These are phyloP conservation scores for Drosophila buzzatii DNA, from an alignment of 2,888 invertebrate species.

Conservation along the genomic window DNA sequence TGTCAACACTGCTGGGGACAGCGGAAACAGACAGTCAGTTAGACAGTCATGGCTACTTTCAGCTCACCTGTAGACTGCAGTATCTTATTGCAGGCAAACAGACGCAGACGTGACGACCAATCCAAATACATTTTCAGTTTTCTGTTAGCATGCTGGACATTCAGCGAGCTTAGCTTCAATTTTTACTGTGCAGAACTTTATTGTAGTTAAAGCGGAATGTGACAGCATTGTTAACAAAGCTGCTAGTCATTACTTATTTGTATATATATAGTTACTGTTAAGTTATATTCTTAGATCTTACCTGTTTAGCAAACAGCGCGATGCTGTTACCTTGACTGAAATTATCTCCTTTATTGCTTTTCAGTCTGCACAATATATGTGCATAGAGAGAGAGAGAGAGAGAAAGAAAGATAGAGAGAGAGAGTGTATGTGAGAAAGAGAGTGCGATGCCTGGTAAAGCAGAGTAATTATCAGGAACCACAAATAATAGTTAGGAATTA, in stretches of 20 bases:
- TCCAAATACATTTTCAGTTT: constrained; percentile 85
- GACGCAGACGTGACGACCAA: constrained; percentile 84
- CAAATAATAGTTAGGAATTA: no score
- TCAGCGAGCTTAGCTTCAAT: not conserved
- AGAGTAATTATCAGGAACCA: no score
- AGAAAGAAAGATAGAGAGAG: no score
- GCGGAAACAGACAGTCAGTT: not conserved
- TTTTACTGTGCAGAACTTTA: constrained; percentile 29
- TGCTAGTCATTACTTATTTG: not conserved
- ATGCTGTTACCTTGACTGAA: constrained; percentile 70
- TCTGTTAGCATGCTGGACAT: constrained; percentile 82
- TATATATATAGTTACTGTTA: not conserved
- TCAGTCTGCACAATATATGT: constrained; percentile 83
- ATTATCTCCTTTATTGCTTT: constrained; percentile 84
- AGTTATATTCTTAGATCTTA: not conserved
- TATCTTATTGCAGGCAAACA: constrained; percentile 85
- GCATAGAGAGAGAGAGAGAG: constrained; percentile 51
- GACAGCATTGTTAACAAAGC: not conserved
- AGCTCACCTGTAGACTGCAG: constrained; percentile 84
- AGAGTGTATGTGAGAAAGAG: no score
- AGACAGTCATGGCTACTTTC: constrained; percentile 65
- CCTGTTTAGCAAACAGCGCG: constrained; percentile 58
- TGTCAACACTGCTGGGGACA: no score
- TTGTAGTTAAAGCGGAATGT: not conserved
- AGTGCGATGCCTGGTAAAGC: constrained; percentile 80